Conservation (phyloP, 2,888 invertebrate genomes). For the Spisula solida region DNA sequence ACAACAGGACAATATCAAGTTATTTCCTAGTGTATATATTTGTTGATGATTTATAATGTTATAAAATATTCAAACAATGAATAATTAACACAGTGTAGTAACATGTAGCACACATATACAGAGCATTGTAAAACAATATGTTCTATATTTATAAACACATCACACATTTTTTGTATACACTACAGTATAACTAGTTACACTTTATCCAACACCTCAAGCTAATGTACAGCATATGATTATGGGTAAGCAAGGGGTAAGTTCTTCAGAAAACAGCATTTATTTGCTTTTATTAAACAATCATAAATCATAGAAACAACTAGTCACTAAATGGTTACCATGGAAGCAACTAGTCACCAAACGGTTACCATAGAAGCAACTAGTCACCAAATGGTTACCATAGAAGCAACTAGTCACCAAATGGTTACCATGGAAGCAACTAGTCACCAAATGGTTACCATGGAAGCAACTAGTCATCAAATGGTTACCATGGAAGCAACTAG, state of each 20-base stretch:
- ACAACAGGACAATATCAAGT: not conserved
- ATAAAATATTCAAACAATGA: not conserved
- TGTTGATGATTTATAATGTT: not conserved
- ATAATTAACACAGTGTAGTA: not conserved
- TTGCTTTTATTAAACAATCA: not conserved
- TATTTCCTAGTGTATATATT: not conserved
- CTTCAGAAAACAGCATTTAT: not conserved
- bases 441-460: too few relatives aligned
- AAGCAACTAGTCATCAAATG: too few relatives aligned
- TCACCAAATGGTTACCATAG: too few relatives aligned
- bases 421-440: too few relatives aligned
- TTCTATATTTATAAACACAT: not conserved
- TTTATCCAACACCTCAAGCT: not conserved
- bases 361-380: too few relatives aligned
- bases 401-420: too few relatives aligned
- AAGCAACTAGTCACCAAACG: too few relatives aligned
- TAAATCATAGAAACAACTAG: too few relatives aligned
- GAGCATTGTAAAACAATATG: conserved; percentile 7
- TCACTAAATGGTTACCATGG: too few relatives aligned
- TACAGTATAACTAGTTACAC: not conserved
- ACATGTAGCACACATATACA: not conserved
- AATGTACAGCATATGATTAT: conserved; percentile 14
- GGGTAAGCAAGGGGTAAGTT: conserved; percentile 22
- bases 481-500: too few relatives aligned
- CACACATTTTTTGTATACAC: not conserved